phyloP scores from a whole-genome alignment of 2,113 vertebrate species.

The Campylomormyrus tamandua region DNA sequence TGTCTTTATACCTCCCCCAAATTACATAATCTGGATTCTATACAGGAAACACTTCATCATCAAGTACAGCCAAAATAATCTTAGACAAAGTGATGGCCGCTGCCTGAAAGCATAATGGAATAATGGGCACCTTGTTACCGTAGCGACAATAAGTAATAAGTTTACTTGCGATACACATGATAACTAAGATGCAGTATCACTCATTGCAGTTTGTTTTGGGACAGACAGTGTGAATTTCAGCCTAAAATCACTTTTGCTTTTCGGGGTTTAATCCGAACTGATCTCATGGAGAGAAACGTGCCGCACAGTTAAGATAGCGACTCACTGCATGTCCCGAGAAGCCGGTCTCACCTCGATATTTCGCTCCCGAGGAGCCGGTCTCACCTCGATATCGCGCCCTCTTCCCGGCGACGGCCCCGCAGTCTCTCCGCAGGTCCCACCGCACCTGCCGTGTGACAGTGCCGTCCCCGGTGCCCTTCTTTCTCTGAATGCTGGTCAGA shows the following conservation, averaged over 20 bases:
- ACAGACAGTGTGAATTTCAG: background rate
- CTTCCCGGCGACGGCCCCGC: background rate
- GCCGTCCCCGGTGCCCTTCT: conserved; percentile 57
- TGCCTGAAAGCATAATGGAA: background rate
- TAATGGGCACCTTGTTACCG: background rate
- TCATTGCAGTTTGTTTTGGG: background rate
- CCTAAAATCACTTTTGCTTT: background rate
- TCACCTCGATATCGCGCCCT: background rate
- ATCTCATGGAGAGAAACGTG: background rate
- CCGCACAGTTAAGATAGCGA: background rate
- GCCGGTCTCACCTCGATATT: background rate
- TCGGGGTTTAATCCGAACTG: background rate
- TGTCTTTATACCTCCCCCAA: too few relatives aligned
- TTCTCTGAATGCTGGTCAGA: conserved; percentile 60
- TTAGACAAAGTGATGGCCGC: background rate
- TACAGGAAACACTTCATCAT: background rate
- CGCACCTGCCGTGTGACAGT: background rate
- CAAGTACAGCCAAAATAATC: background rate
- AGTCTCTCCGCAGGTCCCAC: background rate
- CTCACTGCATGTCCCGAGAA: background rate
- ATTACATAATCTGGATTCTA: background rate
- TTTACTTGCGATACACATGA: background rate
- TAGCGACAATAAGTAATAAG: background rate
- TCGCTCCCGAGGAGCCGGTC: background rate
- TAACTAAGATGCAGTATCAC: background rate